Conservation (phyloP, 2,797 vertebrate species). For the Calcarius lapponicus region DNA sequence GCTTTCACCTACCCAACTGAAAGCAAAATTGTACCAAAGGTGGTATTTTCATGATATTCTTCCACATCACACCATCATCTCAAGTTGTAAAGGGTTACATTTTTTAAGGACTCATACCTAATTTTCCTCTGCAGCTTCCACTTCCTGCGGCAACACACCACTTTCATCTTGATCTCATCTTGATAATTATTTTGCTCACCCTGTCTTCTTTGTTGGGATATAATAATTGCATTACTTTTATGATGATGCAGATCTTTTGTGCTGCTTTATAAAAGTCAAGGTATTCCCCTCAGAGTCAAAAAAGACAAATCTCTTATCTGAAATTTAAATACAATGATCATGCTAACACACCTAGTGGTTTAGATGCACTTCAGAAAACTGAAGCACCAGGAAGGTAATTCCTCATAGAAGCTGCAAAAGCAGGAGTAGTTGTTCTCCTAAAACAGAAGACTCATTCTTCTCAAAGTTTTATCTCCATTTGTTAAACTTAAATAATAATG, state of each 20-base stretch:
- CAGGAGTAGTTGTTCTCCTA: neutral
- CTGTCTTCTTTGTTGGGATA: neutral
- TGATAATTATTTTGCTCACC: neutral
- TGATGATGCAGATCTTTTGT: neutral
- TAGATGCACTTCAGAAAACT: neutral
- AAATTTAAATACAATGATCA: neutral
- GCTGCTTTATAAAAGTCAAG: neutral
- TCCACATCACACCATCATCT: neutral
- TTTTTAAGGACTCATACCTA: neutral
- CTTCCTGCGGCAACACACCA: neutral
- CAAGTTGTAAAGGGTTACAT: neutral
- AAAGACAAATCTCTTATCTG: neutral
- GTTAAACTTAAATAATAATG: neutral
- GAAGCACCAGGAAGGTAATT: neutral
- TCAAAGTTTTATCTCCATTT: neutral
- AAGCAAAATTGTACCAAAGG: neutral
- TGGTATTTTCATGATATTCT: neutral
- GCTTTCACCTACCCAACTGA: neutral
- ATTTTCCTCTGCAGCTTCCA: neutral
- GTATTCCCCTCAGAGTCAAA: neutral
- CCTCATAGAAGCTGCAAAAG: neutral
- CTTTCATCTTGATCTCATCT: neutral
- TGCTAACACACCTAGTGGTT: neutral
- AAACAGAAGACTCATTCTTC: neutral
- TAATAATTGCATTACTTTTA: constrained; percentile 2